A percentile compares a stretch with the other conserved stretches of the same genome.
phyloP scores from a whole-genome alignment of 2,113 vertebrate species.

The Alethe castanea region DNA sequence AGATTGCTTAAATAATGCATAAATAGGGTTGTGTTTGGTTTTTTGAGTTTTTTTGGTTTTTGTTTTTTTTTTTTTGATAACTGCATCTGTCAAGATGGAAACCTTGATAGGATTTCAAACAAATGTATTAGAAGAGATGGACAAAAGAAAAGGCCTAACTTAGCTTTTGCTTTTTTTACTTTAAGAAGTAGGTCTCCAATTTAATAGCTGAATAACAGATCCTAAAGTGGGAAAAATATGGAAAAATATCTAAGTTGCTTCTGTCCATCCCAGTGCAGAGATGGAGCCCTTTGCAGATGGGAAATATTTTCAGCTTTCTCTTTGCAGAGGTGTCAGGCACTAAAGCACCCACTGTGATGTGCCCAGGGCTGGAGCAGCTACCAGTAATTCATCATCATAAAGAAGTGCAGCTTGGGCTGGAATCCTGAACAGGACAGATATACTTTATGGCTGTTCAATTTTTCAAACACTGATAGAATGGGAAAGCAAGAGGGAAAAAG shows the following conservation, averaged over 20 bases:
- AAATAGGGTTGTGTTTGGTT: neutral
- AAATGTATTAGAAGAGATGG: neutral
- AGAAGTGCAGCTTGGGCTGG: neutral
- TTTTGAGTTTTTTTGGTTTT: too few species aligned
- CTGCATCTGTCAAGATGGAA: neutral
- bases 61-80: neutral
- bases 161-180: neutral
- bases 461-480: neutral
- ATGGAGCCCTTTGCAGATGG: neutral
- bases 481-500: neutral
- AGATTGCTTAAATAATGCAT: neutral
- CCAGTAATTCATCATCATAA: neutral
- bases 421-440: neutral
- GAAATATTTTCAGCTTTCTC: neutral
- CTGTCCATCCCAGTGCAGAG: neutral
- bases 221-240: neutral
- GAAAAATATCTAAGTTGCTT: neutral
- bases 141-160: neutral
- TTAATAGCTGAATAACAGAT: neutral
- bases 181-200: neutral
- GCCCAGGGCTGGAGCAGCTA: neutral
- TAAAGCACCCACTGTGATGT: rapidly evolving
- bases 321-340: neutral
- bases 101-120: neutral
- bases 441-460: neutral